Conservation (phyloP, 2,797 vertebrate genomes). For the Artibeus jamaicensis region DNA sequence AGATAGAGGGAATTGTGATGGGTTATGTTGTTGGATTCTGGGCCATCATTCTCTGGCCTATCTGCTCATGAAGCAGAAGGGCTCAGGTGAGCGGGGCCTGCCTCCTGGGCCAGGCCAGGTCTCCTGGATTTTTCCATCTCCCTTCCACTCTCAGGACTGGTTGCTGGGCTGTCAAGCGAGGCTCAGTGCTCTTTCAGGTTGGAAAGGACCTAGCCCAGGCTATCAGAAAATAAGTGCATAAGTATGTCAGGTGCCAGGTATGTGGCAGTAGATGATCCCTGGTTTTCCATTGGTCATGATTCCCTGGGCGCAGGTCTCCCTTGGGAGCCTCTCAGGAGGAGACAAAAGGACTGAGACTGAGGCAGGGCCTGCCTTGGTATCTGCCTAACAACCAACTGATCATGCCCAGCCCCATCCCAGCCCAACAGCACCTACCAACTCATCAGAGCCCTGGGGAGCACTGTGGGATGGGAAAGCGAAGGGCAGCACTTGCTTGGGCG, state of each 20-base stretch:
- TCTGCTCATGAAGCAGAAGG: background rate
- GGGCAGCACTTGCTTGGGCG: constrained; percentile 67
- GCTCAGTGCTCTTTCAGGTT: background rate
- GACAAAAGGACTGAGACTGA: background rate
- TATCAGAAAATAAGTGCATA: background rate
- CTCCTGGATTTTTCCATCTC: background rate
- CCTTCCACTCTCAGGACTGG: background rate
- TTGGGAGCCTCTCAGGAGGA: background rate
- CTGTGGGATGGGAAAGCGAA: constrained; percentile 76
- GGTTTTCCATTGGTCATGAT: background rate
- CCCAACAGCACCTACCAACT: constrained; percentile 78
- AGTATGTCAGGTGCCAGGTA: background rate
- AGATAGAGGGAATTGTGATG: background rate
- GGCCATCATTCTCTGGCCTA: background rate
- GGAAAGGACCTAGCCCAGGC: background rate
- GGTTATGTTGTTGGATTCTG: background rate
- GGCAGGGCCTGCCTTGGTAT: background rate
- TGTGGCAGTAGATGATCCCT: background rate
- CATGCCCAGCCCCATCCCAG: fast-evolving
- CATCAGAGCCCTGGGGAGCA: constrained; percentile 54
- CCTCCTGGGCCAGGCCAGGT: background rate
- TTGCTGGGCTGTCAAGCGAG: background rate
- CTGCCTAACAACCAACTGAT: background rate
- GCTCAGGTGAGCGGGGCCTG: background rate
- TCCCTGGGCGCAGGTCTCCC: background rate